Conservation (phyloP, 1,140 invertebrate species). For the Aplysia californica region DNA sequence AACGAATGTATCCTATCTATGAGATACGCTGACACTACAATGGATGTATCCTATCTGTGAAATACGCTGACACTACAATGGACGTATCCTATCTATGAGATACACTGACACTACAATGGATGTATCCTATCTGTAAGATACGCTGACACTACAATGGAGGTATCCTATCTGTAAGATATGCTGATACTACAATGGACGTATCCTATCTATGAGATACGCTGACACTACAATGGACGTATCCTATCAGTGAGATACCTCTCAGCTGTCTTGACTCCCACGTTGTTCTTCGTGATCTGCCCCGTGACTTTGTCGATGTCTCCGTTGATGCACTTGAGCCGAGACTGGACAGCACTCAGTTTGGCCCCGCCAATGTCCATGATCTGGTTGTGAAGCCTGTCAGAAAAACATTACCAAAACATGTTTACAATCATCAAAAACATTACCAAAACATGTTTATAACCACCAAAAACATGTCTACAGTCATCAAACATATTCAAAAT, state of each 20-base stretch:
- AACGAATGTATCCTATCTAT: too few species aligned
- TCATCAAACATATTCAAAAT: neutral
- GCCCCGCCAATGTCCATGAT: slow-evolving; percentile 76
- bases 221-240: too few species aligned
- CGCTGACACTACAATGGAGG: too few species aligned
- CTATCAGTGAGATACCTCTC: slow-evolving; percentile 72
- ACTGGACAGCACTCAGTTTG: slow-evolving; percentile 63
- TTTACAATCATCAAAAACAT: neutral
- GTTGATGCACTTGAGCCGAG: slow-evolving; percentile 55
- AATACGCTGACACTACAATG: too few species aligned
- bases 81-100: too few species aligned
- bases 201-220: too few species aligned
- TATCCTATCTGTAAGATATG: too few species aligned
- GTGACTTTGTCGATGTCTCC: slow-evolving; percentile 61
- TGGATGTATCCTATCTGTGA: too few species aligned
- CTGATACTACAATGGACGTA: too few species aligned
- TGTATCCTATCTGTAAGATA: too few species aligned
- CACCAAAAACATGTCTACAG: neutral
- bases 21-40: too few species aligned
- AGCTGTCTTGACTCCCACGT: slow-evolving; percentile 86
- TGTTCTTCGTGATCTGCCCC: slow-evolving; percentile 77
- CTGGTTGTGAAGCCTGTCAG: slow-evolving; percentile 71
- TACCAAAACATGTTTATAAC: neutral
- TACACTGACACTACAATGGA: too few species aligned
- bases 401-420: slow-evolving; percentile 2